Evolutionary conservation across 2,888 invertebrate genomes (phyloP), one percentile per base, ranked within the genome.

Genomic region (Drosophila yooni): DNA sequence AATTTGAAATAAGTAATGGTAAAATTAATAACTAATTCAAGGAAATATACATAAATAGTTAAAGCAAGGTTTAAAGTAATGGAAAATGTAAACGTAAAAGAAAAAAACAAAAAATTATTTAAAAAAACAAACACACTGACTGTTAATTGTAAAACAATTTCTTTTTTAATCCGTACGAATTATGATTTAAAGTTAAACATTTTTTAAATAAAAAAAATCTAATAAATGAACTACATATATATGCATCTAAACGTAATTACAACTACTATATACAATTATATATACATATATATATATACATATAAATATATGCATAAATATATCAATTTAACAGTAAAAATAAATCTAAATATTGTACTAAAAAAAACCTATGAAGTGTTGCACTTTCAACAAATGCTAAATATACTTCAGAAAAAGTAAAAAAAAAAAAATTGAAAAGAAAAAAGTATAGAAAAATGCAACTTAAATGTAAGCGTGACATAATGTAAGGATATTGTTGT

Each of bases 101-200:
- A 66, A 81, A 75, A 38, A 75, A 79, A 78, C 74, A 75, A 78
- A 80, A 74, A 65, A 72, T 79, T 76, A 70, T 82, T 74, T 71
- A 87, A 82, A 84, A 87, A 91, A 88, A 88, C 79, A 84, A 88
- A 91, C 88, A 91, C 91, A 92, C 92, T 92, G 92, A 93, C 93
- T 93, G 92, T 92, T 93, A 93, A 93, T 92, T 93, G 92, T 93
- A 93, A 92, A 93, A 92, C 92, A 92, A 92, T 91, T 93, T 92
- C 90, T 74, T 86, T 89, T 86, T 83, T 72, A 74, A 83, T 57
- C 64, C 70, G 62, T 88, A 76, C 77, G 70, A 81, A 68, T 65
- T 88, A 81, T 84, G 79, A 84, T 81, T 72, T 89, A 82, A 86
- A 87, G 82, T 71, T 84, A 85, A 85, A 84, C 72, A 81, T 70